Evolutionary conservation across 2,888 invertebrate genomes (phyloP), one percentile per base, ranked within the genome.

Genomic region (Euzophera pinguis): DNA sequence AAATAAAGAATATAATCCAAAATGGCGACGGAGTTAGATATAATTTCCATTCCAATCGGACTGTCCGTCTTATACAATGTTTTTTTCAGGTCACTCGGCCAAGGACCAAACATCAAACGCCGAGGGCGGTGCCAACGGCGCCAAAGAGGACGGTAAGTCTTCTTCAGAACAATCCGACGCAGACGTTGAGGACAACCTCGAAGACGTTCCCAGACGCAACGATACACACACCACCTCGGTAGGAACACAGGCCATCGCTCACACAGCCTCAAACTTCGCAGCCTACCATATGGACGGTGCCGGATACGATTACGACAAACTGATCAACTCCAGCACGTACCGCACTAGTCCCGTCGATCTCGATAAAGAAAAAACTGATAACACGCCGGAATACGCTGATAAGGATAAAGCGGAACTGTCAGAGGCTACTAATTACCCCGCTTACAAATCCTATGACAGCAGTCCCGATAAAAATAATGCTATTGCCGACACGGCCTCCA

Each of bases 101-200:
- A 85, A 81, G 61, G 85, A 87, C 3, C 84, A 83, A 8, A 56
- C 58, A 12, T 35, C 61, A 0, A 51, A 62, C 1, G 67, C 65
- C 0, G 81, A 85, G 2, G 66, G 9, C 32, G 43, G 7, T 7
- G 16, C 78, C 3, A 85, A 84, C 59, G 83, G 84, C 45, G 65
- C 78, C 52, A 84, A 82, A 56, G 84, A 83, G 43, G 90, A 90
- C 32, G 86, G 87, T 60, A 92, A 92, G 72, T 92, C 93, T 0
- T 92, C 93, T 13, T 91, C 92, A n/a, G 93, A 92, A 60, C 93
- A 94, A 69, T 95, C 95, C 1, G 96, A 96, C 71, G 95, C 96
- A 0, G 96, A 96, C 69, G 92, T 96, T 0, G 96, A 96, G 77
- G 96, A 96, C 69, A 96, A 96, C 70, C 79, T 93, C 0, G 93